Percentiles rank a stretch among this genome's conserved stretches.
Evolutionary conservation across 2,888 invertebrate genomes (phyloP).

Genomic region (Isoperla grammatica): DNA sequence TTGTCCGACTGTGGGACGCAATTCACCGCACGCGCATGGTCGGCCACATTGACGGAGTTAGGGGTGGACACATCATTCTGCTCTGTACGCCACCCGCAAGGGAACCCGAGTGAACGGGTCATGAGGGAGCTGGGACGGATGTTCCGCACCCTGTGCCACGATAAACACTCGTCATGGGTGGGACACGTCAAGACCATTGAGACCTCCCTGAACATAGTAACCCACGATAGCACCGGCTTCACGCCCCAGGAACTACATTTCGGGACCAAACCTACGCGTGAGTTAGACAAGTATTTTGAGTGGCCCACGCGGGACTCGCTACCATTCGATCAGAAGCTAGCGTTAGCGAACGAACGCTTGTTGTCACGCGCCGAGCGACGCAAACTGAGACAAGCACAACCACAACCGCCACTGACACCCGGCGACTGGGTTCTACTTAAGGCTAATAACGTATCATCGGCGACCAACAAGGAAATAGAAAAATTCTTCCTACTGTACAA

Average conservation of each 20-base stretch:
- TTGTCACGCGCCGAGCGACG: no score
- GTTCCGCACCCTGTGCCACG: slow-evolving; percentile 28
- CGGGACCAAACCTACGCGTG: neutral
- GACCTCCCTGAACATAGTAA: slow-evolving; percentile 23
- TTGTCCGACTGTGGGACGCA: slow-evolving; percentile 11
- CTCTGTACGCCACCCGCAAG: slow-evolving; percentile 22
- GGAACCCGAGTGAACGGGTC: slow-evolving; percentile 5
- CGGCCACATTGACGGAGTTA: neutral
- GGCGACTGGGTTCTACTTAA: no score
- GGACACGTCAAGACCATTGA: slow-evolving; percentile 19
- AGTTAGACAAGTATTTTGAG: no score
- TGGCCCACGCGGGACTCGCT: no score
- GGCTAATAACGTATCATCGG: no score
- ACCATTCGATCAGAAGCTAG: no score
- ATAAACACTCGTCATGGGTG: slow-evolving; percentile 30
- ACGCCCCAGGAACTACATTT: slow-evolving; percentile 21
- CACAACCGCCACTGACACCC: no score
- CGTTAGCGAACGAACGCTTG: no score
- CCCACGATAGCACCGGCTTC: slow-evolving; percentile 28
- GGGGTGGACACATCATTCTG: slow-evolving; percentile 20
- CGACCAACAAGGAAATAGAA: no score
- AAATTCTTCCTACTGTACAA: no score
- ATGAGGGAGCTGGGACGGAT: slow-evolving; percentile 23
- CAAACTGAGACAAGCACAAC: no score
- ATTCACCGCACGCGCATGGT: neutral